phyloP scores from a whole-genome alignment of 2,888 invertebrate genomes.

The Agrotis ipsilon region DNA sequence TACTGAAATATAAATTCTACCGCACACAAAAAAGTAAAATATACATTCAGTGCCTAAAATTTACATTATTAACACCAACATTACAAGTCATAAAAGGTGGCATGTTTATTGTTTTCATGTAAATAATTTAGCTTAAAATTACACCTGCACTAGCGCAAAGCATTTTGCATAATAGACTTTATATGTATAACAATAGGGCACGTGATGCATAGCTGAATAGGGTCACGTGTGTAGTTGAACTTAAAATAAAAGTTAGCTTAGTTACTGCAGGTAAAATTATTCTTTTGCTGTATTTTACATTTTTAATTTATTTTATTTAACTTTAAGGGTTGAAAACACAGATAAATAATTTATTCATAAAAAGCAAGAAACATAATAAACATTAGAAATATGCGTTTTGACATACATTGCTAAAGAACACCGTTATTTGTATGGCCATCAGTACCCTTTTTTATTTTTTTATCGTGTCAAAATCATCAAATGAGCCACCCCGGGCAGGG shows the following conservation, averaged over 20 bases:
- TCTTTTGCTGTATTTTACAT: too few relatives aligned
- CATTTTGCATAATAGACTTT: conserved; percentile 11
- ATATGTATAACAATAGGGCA: conserved; percentile 1
- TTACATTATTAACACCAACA: too few relatives aligned
- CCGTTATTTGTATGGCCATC: too few relatives aligned
- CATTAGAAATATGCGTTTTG: background rate
- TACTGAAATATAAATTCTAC: too few relatives aligned
- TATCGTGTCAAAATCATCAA: too few relatives aligned
- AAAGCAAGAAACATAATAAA: background rate
- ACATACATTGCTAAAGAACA: too few relatives aligned
- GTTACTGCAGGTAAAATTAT: background rate
- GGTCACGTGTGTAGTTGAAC: background rate
- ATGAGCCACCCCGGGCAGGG: too few relatives aligned
- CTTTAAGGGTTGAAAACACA: background rate
- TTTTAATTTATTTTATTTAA: background rate
- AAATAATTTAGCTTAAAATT: conserved; percentile 19
- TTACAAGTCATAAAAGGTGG: background rate
- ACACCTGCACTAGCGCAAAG: background rate
- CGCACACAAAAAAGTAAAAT: background rate
- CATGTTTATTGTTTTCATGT: background rate
- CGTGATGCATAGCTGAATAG: conserved; percentile 7
- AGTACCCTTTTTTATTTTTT: too few relatives aligned
- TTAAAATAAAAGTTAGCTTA: background rate
- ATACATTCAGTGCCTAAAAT: background rate
- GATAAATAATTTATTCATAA: background rate